Evolutionary conservation across 2,888 invertebrate species (phyloP), one percentile per base, ranked within the genome.

Genomic region (Xestia xanthographa): DNA sequence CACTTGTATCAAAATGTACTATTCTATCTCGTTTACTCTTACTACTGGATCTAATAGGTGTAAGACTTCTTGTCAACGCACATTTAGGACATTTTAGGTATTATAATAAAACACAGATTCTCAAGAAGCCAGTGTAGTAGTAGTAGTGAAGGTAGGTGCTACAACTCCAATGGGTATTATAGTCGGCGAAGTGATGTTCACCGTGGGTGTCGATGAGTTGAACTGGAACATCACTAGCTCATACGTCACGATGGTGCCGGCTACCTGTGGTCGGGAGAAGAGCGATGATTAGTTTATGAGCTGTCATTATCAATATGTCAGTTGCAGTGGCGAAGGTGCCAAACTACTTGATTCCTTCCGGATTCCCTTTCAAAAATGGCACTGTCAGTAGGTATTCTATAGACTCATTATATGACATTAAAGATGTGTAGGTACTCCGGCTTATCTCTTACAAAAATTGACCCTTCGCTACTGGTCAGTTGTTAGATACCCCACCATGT

Each of bases 191-290:
- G 82, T 84, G 6, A 81, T 75, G 5, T 84, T 79, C 0, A 75
- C 56, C 1, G 84, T 43, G 0, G 90, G 43, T 0, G 91, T 80
- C 17, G 94, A 81, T 6, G 93, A 86, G 41, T 90, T 95, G 77
- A 97, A 97, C 86, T 97, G 97, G 72, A 97, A 91, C 91, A 97
- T 94, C 41, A 97, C 97, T 66, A 97, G 92, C 89, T 97, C 97
- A 38, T 92, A 92, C 11, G 91, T 92, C 63, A 92, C 91, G 72
- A 92, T 91, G 1, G 91, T 92, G 6, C 91, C 91, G 22, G 89
- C 91, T 0, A 91, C 90, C 91, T 92, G 89, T 17, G 63, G 76
- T 11, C 1, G 0, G 1, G 14, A 41, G n/a, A 63, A 63, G 4
- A 41, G 4, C n/a, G 0, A n/a, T 41, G 63, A 9, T 63, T 63